These are phyloP conservation scores for Oreotrochilus melanogaster DNA, from an alignment of 2,113 vertebrate species.

Conservation along the genomic window DNA sequence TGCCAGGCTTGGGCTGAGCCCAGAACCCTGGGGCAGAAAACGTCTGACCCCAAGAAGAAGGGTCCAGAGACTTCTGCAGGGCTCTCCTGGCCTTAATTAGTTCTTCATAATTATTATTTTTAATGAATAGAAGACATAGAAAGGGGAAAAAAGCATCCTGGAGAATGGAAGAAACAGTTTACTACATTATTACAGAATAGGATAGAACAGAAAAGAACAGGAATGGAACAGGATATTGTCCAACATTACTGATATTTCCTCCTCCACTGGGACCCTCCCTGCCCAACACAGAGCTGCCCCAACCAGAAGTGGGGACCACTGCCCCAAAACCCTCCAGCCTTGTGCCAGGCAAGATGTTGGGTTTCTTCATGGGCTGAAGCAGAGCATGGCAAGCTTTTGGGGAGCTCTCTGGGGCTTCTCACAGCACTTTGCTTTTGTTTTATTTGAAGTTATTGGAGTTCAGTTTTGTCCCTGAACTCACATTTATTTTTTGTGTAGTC, in stretches of 20 bases:
- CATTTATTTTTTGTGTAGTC: background rate
- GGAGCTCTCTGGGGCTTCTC: background rate
- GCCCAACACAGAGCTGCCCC: no score
- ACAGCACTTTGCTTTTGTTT: background rate
- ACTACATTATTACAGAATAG: background rate
- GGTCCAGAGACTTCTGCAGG: background rate
- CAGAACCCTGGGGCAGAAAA: background rate
- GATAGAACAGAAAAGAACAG: background rate
- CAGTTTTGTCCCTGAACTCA: background rate
- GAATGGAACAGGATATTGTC: no score
- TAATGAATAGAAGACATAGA: background rate
- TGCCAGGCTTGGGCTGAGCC: background rate
- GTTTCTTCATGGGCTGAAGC: rapidly evolving
- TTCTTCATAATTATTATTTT: background rate
- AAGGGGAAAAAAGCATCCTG: background rate
- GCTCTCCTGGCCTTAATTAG: background rate
- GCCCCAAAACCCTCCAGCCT: no score
- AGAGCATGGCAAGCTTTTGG: rapidly evolving
- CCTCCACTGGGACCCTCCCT: no score
- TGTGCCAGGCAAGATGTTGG: rapidly evolving
- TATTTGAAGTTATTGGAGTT: background rate
- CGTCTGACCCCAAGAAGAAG: rapidly evolving
- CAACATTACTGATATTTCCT: background rate
- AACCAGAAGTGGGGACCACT: no score
- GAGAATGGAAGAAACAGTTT: background rate